Evolutionary conservation across 1,140 invertebrate species (phyloP), one percentile per base, ranked within the genome.

Genomic region (Cheumatopsyche charites): DNA sequence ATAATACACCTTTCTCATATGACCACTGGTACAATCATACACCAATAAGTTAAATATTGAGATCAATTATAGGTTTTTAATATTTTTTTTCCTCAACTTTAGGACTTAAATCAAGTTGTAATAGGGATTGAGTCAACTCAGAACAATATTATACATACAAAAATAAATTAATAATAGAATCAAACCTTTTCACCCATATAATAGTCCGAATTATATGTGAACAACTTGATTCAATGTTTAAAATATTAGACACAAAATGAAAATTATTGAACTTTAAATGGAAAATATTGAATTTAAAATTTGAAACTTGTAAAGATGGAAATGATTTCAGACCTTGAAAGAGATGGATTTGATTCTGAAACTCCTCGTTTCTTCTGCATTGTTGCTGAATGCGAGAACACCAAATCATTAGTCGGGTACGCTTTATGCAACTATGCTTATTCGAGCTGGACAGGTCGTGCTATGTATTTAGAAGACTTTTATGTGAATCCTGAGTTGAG

Each of bases 401-500:
- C 58, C 1, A 70, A 73, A 7, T 36, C 62, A 12, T 25, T 76
- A 11, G 67, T 76, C 25, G 73, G 73, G 29, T 71, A 76, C 23
- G 70, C 70, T 13, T 25, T 76, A 2, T 61, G 73, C 12, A 74
- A 74, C 47, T 74, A 70, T 62, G 75, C 73, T 13, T 76, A 76
- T 36, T 76, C 75, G 13, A 70, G 61, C 13, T 76, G 75, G 75
- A 29, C 58, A 7, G 75, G 67, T 13, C 41, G 21, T 11, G 75
- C 75, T 0, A 72, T 76, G 70, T 76, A 76, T 23, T 29, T 76
- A 17, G 75, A 76, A 66, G 75, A 76, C 21, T 76, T 76, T 68
- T 76, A 76, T 41, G 75, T 76, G 1, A 67, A 67, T 49, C 23
- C 70, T 11, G 63, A 72, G 6, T 41, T 72, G 12, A 74, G 75